phyloP scores from a whole-genome alignment of 2,797 vertebrate genomes.

The Chaetodon trifasciatus region DNA sequence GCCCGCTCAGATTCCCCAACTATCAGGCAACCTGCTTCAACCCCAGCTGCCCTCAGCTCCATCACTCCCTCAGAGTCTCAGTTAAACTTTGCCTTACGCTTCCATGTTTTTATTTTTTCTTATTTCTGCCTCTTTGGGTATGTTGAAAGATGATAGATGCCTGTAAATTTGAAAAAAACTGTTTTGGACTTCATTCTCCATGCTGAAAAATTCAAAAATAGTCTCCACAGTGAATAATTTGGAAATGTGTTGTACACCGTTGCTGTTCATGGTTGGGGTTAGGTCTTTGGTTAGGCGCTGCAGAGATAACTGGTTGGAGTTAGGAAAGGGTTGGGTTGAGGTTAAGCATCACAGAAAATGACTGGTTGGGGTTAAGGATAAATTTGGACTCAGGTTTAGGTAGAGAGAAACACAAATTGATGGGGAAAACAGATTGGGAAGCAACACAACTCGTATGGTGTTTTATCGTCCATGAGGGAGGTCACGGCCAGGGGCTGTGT shows the following conservation, averaged over 20 bases:
- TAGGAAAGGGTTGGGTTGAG: conserved; percentile 7
- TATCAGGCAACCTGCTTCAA: conserved; percentile 63
- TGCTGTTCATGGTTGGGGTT: conserved; percentile 15
- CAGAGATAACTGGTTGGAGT: conserved; percentile 16
- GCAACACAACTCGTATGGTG: not conserved
- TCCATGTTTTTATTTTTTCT: not conserved
- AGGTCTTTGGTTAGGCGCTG: not conserved
- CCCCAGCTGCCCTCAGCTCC: conserved; percentile 43
- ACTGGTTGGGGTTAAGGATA: conserved; percentile 19
- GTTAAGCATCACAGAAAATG: conserved; percentile 23
- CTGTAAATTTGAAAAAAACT: not conserved
- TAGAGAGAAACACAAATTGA: conserved; percentile 1
- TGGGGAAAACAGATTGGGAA: not conserved
- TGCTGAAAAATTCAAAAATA: conserved; percentile 1
- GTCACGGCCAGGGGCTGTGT: not conserved
- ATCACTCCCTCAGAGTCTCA: conserved; percentile 9
- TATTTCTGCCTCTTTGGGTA: not conserved
- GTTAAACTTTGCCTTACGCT: not conserved
- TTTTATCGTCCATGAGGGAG: not conserved
- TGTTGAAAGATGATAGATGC: not conserved
- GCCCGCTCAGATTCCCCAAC: conserved; percentile 70
- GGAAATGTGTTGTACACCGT: not conserved
- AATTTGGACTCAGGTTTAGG: conserved; percentile 17
- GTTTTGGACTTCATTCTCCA: not conserved
- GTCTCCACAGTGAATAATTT: not conserved